Conservation (phyloP, 2,113 vertebrate species). For the Nerophis lumbriciformis region DNA sequence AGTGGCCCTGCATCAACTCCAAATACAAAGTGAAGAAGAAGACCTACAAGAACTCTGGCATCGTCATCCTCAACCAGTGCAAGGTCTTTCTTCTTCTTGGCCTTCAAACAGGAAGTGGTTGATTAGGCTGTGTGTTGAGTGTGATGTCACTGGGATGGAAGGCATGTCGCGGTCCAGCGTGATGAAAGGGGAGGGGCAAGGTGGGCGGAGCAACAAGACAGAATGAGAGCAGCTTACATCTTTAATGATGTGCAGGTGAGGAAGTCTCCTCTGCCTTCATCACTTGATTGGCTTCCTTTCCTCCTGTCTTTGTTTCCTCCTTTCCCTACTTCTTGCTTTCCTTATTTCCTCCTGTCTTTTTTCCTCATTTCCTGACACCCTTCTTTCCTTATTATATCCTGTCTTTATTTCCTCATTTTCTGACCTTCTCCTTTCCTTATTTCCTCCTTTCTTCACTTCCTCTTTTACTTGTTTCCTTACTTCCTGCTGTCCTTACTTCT, state of each 20-base stretch:
- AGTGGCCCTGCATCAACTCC: slow-evolving; percentile 95
- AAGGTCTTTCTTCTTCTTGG: slow-evolving; percentile 66
- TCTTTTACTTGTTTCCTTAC: neutral
- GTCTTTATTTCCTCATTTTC: too few species aligned
- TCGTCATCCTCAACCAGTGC: slow-evolving; percentile 92
- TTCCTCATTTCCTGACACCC: neutral
- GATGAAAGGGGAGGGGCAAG: neutral
- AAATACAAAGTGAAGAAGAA: slow-evolving; percentile 98
- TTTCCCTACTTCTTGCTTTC: neutral
- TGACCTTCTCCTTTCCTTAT: neutral
- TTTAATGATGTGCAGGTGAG: neutral
- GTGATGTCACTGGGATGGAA: neutral
- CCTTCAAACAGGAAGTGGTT: neutral
- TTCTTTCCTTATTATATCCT: neutral
- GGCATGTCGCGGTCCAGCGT: too few species aligned
- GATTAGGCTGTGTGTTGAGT: too few species aligned
- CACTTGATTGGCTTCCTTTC: neutral
- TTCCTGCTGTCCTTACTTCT: neutral
- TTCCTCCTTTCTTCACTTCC: neutral
- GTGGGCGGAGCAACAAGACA: neutral
- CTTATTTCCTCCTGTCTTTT: neutral
- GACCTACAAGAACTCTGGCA: slow-evolving; percentile 96
- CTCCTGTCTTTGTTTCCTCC: neutral
- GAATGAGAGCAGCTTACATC: neutral
- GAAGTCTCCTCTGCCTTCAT: neutral